phyloP scores from a whole-genome alignment of 2,797 vertebrate species.

The Helostoma temminkii region DNA sequence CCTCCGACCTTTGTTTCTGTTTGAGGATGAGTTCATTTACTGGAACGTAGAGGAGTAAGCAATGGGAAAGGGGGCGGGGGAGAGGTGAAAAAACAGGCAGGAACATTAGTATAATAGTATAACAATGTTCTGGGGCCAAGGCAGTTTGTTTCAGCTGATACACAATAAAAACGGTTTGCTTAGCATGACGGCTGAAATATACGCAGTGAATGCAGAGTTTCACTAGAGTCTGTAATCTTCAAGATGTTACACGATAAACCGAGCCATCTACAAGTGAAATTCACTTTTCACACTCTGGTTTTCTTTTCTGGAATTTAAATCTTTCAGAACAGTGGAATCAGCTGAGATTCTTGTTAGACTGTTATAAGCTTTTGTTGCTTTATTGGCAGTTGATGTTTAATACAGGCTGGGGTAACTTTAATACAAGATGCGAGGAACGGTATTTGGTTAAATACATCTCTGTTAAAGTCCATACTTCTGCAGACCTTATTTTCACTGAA shows the following conservation, averaged over 20 bases:
- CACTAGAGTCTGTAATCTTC: neutral
- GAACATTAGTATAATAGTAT: neutral
- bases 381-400: neutral
- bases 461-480: too few relatives aligned
- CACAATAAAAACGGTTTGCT: too few relatives aligned
- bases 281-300: neutral
- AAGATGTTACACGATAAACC: neutral
- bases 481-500: too few relatives aligned
- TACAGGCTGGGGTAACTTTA: neutral
- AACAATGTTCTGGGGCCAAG: neutral
- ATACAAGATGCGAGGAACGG: neutral
- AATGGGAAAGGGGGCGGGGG: neutral
- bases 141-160: too few relatives aligned
- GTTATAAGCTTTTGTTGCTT: neutral
- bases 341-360: too few relatives aligned
- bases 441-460: too few relatives aligned
- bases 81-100: conserved; percentile 4
- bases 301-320: neutral
- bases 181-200: too few relatives aligned
- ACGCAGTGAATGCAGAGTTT: neutral
- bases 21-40: conserved; percentile 99
- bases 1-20: conserved; percentile 97
- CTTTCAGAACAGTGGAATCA: neutral
- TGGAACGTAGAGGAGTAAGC: conserved; percentile 70
- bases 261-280: neutral